Percentiles rank a stretch among this genome's conserved stretches.
phyloP scores from a whole-genome alignment of 2,888 invertebrate species.

The Drosophila fungiperda region DNA sequence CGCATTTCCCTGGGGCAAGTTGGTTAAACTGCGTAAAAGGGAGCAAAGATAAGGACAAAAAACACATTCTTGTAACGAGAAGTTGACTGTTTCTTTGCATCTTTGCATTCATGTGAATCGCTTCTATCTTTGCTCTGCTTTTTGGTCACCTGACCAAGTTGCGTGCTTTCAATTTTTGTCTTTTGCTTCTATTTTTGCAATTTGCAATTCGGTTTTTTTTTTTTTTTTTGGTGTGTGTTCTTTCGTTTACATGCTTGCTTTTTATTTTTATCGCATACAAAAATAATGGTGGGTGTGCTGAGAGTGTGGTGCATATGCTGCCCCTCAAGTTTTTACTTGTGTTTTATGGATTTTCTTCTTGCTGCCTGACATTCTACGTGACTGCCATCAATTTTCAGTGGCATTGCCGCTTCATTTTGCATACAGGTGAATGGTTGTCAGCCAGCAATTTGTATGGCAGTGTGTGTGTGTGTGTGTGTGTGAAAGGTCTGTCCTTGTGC shows the following conservation, averaged over 20 bases:
- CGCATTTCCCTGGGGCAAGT: constrained; percentile 23
- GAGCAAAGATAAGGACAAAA: background rate
- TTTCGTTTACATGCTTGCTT: constrained; percentile 28
- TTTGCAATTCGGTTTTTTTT: constrained; percentile 26
- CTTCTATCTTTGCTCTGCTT: constrained; percentile 2
- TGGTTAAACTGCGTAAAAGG: constrained; percentile 59
- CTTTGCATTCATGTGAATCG: constrained; percentile 33
- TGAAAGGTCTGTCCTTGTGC: constrained; percentile 60
- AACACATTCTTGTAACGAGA: constrained; percentile 59
- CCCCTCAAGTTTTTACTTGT: constrained; percentile 55
- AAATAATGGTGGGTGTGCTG: background rate
- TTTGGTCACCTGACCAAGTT: constrained; percentile 35
- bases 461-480: constrained; percentile 1
- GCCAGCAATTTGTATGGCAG: constrained; percentile 1
- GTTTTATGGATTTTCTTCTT: constrained; percentile 71
- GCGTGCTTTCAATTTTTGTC: constrained; percentile 39
- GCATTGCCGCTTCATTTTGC: constrained; percentile 80
- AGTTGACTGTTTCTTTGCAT: constrained; percentile 58
- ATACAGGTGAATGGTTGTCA: constrained; percentile 70
- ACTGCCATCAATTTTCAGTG: constrained; percentile 81
- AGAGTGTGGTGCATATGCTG: constrained; percentile 38
- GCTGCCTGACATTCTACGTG: constrained; percentile 70
- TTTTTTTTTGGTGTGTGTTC: constrained; percentile 19
- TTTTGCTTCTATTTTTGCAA: constrained; percentile 27
- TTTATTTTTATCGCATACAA: constrained; percentile 69